These are phyloP conservation scores for Phainopepla nitens DNA, from an alignment of 2,113 vertebrate genomes.

Conservation along the genomic window DNA sequence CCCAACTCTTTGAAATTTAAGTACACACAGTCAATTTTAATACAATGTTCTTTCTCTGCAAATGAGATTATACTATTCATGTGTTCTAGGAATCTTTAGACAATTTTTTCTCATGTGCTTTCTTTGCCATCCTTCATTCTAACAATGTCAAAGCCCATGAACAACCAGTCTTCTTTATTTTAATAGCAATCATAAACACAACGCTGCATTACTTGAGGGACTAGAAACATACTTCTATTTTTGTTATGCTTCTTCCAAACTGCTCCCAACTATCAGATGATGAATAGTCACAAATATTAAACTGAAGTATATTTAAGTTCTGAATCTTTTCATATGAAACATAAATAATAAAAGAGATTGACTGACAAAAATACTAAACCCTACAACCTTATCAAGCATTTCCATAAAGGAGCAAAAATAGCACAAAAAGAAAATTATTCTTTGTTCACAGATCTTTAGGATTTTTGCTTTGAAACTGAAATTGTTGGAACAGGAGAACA, in stretches of 20 bases:
- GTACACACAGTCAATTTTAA: neutral
- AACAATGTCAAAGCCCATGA: neutral
- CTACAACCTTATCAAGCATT: neutral
- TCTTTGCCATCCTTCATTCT: neutral
- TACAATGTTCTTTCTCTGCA: neutral
- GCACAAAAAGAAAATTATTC: neutral
- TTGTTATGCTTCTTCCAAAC: neutral
- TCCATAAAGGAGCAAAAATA: neutral
- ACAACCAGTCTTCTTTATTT: neutral
- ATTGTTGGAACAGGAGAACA: neutral
- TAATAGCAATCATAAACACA: neutral
- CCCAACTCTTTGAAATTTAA: neutral
- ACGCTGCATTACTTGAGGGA: neutral
- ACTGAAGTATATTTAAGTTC: neutral
- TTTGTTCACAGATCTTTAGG: neutral
- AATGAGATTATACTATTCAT: neutral
- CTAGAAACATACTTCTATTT: neutral
- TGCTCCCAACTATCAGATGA: neutral
- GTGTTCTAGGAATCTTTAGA: neutral
- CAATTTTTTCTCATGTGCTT: neutral
- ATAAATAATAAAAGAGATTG: neutral
- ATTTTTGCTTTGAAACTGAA: slow-evolving; percentile 25
- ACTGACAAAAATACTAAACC: neutral
- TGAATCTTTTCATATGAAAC: neutral
- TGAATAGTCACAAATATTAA: neutral